Percentiles rank a stretch among this genome's conserved stretches.
Conservation (phyloP, 2,888 invertebrate genomes). For the Caenorhabditis macrosperma region DNA sequence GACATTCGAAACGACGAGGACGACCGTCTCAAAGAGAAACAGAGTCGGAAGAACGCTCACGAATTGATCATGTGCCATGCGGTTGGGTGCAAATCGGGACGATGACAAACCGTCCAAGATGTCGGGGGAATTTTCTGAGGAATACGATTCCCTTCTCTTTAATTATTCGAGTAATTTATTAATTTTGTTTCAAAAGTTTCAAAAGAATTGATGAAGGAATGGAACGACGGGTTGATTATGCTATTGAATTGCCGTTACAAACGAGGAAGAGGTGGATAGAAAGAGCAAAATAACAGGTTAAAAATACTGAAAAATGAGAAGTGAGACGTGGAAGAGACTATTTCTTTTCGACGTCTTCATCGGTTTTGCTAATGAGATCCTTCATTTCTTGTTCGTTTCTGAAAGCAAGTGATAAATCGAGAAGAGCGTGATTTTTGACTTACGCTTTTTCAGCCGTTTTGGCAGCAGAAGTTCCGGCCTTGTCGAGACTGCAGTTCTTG, state of each 20-base stretch:
- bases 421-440: background rate
- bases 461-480: constrained; percentile 52
- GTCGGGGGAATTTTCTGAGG: no score
- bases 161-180: background rate
- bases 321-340: constrained; percentile 3
- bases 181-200: background rate
- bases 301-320: background rate
- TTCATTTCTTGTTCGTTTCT: constrained; percentile 56
- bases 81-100: no score
- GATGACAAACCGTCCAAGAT: no score
- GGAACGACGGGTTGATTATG: constrained; percentile 29
- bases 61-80: constrained; percentile 4
- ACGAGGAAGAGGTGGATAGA: background rate
- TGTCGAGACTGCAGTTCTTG: constrained; percentile 68
- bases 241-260: constrained; percentile 9
- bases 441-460: constrained; percentile 42
- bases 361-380: constrained; percentile 51
- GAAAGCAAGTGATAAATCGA: background rate
- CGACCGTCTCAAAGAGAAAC: background rate
- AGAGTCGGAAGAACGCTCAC: constrained; percentile 5
- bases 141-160: no score
- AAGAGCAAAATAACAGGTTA: constrained; percentile 6
- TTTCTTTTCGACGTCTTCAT: constrained; percentile 52
- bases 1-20: background rate
- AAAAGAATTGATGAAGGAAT: background rate